Base-by-base conservation (phyloP, 2,888 invertebrate genomes). In the Colletes collaris region DNA sequence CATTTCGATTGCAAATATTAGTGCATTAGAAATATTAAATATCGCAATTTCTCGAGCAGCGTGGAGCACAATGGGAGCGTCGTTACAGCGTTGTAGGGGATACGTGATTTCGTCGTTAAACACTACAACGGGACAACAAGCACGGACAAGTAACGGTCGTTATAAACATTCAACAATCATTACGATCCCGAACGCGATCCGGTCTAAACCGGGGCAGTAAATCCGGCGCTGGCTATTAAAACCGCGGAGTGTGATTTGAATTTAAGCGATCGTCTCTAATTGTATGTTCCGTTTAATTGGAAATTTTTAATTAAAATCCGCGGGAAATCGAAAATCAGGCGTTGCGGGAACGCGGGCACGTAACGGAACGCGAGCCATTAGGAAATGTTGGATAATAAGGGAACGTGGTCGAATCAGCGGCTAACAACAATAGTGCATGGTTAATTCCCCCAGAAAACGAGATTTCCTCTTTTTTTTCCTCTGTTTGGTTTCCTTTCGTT, bases 361-460 rank as follows among this genome's bases (percentile, higher is more conserved):
- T 71, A 74, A 65, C 65, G 60, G 49, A 71, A 77, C 68, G 27
- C 64, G 52, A 56, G 37, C 72, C 73, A 73, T 84, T 84, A 77
- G 75, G 67, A 64, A 58, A 66, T 58, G 72, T 59, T 67, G 40
- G 65, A 72, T 77, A 82, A 84, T 82, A 79, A 79, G 60, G 56
- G 8, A 67, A 16, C 37, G 37, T 40, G 37, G 55, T 55, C 49
- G 73, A 66, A 79, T 81, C 75, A 64, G 69, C 68, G 55, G 66
- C 72, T 81, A 79, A 67, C 55, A 70, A 80, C 76, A 82, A 82
- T 80, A 60, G 71, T 69, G 69, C 55, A 65, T 19, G 62, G 78
- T 81, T 78, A 76, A 81, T 81, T 81, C 59, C 76, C 19, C 58
- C 72, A 37, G 8, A 6, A 16, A 7, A 7, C 7, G 4, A 4